These are phyloP conservation scores for Sarcophaga subvicina DNA, from an alignment of 2,888 invertebrate species.

Conservation along the genomic window DNA sequence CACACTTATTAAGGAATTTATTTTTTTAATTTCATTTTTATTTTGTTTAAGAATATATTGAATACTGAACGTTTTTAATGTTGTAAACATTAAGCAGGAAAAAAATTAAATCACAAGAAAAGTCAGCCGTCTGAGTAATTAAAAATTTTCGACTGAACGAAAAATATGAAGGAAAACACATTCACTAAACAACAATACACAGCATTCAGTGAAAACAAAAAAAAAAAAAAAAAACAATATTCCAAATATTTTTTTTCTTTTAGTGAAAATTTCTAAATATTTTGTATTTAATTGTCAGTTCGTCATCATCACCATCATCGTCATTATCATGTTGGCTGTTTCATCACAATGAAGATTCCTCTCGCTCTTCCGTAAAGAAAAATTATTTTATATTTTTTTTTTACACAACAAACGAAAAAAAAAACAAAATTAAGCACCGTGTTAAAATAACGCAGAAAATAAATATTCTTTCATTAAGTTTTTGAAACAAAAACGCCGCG, in stretches of 20 bases:
- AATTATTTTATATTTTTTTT: slow-evolving; percentile 33
- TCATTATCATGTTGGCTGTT: slow-evolving; percentile 23
- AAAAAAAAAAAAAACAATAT: slow-evolving; percentile 30
- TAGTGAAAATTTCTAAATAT: slow-evolving; percentile 57
- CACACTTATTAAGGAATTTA: slow-evolving; percentile 6
- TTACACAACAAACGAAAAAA: slow-evolving; percentile 7
- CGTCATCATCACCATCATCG: slow-evolving; percentile 41
- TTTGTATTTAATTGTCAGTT: slow-evolving; percentile 62
- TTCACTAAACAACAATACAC: slow-evolving; percentile 24
- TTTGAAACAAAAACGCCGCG: slow-evolving; percentile 25
- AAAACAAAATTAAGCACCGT: background rate
- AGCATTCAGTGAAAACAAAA: background rate
- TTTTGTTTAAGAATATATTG: slow-evolving; percentile 26
- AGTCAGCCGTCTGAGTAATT: slow-evolving; percentile 3
- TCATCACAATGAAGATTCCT: slow-evolving; percentile 32
- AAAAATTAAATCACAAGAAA: background rate
- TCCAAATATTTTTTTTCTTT: slow-evolving; percentile 36
- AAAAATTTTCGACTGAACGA: slow-evolving; percentile 22
- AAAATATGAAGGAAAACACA: slow-evolving; percentile 26
- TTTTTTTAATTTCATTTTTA: background rate
- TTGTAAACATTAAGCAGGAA: slow-evolving; percentile 15
- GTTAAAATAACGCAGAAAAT: slow-evolving; percentile 18
- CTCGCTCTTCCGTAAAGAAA: slow-evolving; percentile 1
- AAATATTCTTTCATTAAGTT: slow-evolving; percentile 8
- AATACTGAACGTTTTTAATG: slow-evolving; percentile 20